These are phyloP conservation scores for Natator depressus DNA, from an alignment of 2,113 vertebrate genomes.

Conservation along the genomic window DNA sequence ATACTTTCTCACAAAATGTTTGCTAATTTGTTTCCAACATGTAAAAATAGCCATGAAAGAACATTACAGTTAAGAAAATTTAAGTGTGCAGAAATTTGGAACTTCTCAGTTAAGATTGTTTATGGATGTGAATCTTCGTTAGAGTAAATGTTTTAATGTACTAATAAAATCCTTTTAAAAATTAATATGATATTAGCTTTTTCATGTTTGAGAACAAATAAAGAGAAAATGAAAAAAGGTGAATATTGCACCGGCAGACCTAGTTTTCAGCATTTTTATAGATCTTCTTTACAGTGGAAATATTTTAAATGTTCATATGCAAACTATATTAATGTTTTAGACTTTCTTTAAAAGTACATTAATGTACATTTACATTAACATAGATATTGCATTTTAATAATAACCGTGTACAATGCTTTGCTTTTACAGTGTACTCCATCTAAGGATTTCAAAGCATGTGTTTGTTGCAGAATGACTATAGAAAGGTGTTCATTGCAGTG, in stretches of 20 bases:
- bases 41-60: background rate
- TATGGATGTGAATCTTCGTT: background rate
- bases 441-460: background rate
- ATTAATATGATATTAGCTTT: background rate
- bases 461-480: background rate
- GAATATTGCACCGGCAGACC: background rate
- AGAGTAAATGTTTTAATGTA: background rate
- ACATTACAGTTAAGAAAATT: background rate
- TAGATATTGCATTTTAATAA: background rate
- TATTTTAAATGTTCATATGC: background rate
- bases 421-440: background rate
- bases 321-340: rapidly evolving
- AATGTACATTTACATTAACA: rapidly evolving
- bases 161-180: background rate
- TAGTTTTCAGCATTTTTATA: background rate
- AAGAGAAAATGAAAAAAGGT: rapidly evolving
- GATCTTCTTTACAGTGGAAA: background rate
- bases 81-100: background rate
- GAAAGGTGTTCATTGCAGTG: background rate
- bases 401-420: rapidly evolving
- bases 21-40: background rate
- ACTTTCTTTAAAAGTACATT: background rate
- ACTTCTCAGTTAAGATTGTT: background rate
- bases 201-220: background rate
- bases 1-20: background rate